Evolutionary conservation across 2,888 invertebrate genomes (phyloP).

Genomic region (Megastigmus dorsalis): DNA sequence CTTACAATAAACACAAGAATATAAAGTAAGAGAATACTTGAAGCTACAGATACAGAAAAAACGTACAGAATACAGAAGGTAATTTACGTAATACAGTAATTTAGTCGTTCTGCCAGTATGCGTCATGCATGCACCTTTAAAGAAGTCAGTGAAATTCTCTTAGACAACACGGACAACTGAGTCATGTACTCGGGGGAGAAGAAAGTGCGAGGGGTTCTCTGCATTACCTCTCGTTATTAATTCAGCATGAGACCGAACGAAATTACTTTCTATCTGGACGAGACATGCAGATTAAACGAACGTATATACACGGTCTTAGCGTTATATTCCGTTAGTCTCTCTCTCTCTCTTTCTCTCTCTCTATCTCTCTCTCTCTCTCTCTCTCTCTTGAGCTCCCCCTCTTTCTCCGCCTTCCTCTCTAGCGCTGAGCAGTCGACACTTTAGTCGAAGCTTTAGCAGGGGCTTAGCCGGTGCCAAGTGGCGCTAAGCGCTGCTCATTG

Average conservation of each 20-base stretch:
- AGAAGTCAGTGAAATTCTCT: not conserved
- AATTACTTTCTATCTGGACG: conserved; percentile 62
- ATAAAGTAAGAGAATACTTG: too few relatives aligned
- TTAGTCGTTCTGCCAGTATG: too few relatives aligned
- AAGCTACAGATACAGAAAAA: too few relatives aligned
- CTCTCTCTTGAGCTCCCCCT: too few relatives aligned
- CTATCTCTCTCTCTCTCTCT: conserved; percentile 13
- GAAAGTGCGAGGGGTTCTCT: not conserved
- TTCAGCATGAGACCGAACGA: conserved; percentile 63
- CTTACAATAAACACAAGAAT: too few relatives aligned
- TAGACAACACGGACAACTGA: not conserved
- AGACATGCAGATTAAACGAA: conserved; percentile 56
- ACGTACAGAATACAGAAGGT: too few relatives aligned
- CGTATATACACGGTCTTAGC: conserved; percentile 22
- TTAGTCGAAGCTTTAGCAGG: conserved; percentile 50
- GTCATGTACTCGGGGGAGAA: conserved; percentile 5
- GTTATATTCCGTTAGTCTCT: conserved; percentile 33
- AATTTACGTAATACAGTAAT: too few relatives aligned
- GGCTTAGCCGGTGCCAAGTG: conserved; percentile 56
- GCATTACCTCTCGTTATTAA: conserved; percentile 63
- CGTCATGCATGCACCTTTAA: too few relatives aligned
- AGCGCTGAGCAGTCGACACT: conserved; percentile 42
- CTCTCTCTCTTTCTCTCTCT: not conserved
- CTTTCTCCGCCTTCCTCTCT: not conserved
- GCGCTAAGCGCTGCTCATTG: conserved; percentile 58